These are phyloP conservation scores for Hippasteria phrygiana DNA, from an alignment of 53 echinoderm and acorn worm genomes.

Conservation along the genomic window DNA sequence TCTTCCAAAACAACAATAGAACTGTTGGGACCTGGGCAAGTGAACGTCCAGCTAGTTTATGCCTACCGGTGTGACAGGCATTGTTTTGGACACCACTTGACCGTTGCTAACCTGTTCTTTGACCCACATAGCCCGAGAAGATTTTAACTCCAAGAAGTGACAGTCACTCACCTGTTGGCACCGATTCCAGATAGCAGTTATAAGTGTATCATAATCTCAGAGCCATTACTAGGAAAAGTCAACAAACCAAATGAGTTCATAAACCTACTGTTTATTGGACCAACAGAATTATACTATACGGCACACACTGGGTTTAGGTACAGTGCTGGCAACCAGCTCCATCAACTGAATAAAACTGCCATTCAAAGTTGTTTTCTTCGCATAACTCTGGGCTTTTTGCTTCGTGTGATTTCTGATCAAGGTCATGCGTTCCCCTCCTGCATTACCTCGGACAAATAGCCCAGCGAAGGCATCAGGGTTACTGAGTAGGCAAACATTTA, in stretches of 20 bases:
- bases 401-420: slow-evolving; percentile 37
- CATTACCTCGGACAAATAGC: not conserved
- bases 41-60: not conserved
- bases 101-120: slow-evolving; percentile 24
- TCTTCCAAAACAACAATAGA: slow-evolving; percentile 19
- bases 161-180: not conserved
- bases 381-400: slow-evolving; percentile 33
- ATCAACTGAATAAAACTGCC: slow-evolving; percentile 19
- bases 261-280: slow-evolving; percentile 28
- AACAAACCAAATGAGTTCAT: slow-evolving; percentile 13
- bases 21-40: not conserved
- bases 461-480: not conserved
- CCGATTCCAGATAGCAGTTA: slow-evolving; percentile 26
- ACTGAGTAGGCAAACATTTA: slow-evolving; percentile 29
- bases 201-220: slow-evolving; percentile 19
- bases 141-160: slow-evolving; percentile 28
- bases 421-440: not conserved
- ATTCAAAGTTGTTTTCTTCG: slow-evolving; percentile 65
- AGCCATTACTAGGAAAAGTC: slow-evolving; percentile 38
- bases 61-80: not conserved
- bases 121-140: not conserved
- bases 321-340: not conserved
- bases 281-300: not conserved
- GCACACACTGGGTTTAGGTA: not conserved
- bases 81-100: slow-evolving; percentile 39